Conservation (phyloP, 2,113 vertebrate genomes). For the Dromaius novaehollandiae region DNA sequence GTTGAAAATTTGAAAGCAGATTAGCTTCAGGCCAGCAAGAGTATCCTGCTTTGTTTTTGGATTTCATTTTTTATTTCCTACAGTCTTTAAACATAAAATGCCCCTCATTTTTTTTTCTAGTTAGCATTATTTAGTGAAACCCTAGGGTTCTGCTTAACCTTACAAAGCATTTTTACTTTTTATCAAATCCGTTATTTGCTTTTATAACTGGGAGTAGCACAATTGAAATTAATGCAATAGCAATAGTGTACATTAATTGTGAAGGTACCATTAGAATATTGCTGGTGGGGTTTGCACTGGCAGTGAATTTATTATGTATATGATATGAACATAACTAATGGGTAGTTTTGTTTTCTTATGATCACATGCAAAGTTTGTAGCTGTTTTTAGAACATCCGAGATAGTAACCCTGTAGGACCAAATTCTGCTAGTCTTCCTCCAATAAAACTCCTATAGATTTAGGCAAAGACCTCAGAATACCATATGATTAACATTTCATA, state of each 20-base stretch:
- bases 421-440: not conserved
- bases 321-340: not conserved
- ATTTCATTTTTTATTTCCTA: not conserved
- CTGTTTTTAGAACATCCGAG: not conserved
- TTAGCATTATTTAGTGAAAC: not conserved
- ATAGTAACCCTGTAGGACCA: not conserved
- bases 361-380: not conserved
- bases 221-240: not conserved
- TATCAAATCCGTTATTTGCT: not conserved
- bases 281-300: not conserved
- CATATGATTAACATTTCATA: not conserved
- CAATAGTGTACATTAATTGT: not conserved
- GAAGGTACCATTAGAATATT: not conserved
- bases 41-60: not conserved
- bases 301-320: not conserved
- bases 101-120: not conserved
- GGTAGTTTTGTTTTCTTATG: not conserved
- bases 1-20: not conserved
- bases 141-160: not conserved
- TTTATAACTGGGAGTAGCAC: not conserved
- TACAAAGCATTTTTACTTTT: not conserved
- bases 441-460: not conserved
- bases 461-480: not conserved
- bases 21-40: not conserved
- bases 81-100: not conserved